Base-by-base conservation (phyloP, 2,888 invertebrate species). In the Cheiracanthium punctorium region DNA sequence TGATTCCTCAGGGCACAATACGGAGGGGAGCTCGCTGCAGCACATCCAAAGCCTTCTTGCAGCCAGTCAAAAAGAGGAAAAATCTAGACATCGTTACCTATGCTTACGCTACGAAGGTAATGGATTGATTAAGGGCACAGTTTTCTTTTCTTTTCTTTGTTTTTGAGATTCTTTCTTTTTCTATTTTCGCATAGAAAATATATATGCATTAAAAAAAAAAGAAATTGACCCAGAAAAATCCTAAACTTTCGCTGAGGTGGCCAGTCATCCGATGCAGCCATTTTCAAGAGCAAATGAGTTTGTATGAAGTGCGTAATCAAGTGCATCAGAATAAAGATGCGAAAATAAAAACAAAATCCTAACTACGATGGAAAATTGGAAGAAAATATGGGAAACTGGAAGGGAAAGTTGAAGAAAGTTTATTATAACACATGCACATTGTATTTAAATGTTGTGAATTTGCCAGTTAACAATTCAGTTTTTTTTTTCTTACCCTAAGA, bases 1-100 rank as follows among this genome's bases (percentile, higher is more conserved):
- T 96, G 96, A 95, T 96, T 64, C 96, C 96, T 0, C 97, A 97
- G 91, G 97, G 96, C 32, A 97, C 96, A 0, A 95, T 95, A 89
- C 94, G 95, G 89, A 96, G 97, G 24, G 97, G 97, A 0, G 95
- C 96, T 43, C 94, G 97, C 0, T 97, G 97, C 91, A 96, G 96
- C 5, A 96, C 96, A 0, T 95, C 96, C 0, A 97, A 97, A 92
- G 97, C 97, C 0, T 97, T 97, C 90, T 91, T 97, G 0, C 93
- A 97, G 80, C 95, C 97, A 0, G 95, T 95, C 0, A 93, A 96
- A 76, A 93, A 96, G 1, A 93, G 97, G 0, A 93, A 94, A n/a
- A 97, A 97, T 91, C 92, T 97, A 0, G 96, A 97, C 90, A 94
- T 97, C 14, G 95, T 96, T 0, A 95, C 96, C 94, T 93, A 96